phyloP scores from a whole-genome alignment of 2,888 invertebrate species.

The Pollenia amentaria region DNA sequence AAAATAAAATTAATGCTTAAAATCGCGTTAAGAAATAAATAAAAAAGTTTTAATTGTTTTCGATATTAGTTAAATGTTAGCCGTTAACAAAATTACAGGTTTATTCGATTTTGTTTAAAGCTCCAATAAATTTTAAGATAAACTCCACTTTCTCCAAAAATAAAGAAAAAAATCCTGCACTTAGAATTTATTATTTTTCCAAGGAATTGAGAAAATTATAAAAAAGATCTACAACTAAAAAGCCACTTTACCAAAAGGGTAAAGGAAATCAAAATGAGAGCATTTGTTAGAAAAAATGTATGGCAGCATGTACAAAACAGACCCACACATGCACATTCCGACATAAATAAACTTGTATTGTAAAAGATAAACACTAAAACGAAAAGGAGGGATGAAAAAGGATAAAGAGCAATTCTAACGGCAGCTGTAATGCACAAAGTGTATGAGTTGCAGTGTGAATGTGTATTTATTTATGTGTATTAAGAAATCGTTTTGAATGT shows the following conservation, averaged over 20 bases:
- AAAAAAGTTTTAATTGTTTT: too few relatives aligned
- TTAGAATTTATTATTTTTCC: constrained; percentile 10
- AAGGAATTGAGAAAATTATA: constrained; percentile 35
- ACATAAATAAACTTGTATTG: constrained; percentile 9
- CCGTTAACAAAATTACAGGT: background rate
- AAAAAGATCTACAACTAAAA: constrained; percentile 50
- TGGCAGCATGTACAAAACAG: background rate
- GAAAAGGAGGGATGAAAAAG: constrained; percentile 14
- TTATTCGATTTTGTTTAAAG: background rate
- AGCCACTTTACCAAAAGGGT: constrained; percentile 39
- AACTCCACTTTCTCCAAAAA: background rate
- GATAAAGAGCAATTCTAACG: constrained; percentile 25
- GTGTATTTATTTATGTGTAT: background rate
- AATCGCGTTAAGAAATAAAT: too few relatives aligned
- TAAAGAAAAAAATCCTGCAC: background rate
- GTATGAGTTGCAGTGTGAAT: background rate
- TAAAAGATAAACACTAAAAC: constrained; percentile 45
- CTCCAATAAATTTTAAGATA: background rate
- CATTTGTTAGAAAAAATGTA: constrained; percentile 1
- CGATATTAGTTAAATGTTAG: too few relatives aligned
- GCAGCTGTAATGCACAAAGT: constrained; percentile 1
- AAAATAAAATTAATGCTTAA: too few relatives aligned
- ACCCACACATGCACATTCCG: constrained; percentile 5
- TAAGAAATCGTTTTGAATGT: constrained; percentile 34
- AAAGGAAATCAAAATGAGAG: constrained; percentile 30